Evolutionary conservation across 35 echinoderm and acorn worm genomes (phyloP), one percentile per base, ranked within the genome.

Genomic region (Ophioderma brevispina): DNA sequence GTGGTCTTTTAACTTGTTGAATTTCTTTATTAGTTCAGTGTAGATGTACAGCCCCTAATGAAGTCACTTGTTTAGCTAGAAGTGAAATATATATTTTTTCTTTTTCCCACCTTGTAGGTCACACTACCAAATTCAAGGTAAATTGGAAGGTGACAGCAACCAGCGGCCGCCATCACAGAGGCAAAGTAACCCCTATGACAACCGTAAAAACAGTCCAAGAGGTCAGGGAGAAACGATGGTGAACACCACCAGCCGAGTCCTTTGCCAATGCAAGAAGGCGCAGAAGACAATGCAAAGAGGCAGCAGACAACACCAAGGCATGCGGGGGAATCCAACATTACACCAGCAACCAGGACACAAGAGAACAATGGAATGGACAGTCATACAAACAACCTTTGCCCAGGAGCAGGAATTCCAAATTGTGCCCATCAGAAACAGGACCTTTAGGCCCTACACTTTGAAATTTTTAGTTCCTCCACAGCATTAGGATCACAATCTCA

Each of bases 381-480:
- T 37, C 52, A 37, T 23, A 38, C 34, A 42, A 28, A 15, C 41
- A 83, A 23, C 37, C 81, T 43, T 25, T 11, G 41, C 83, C 33
- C 4, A 85, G 83, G 32, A 84, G 31, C 14, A 42, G 41, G 39
- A 39, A 55, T 34, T 31, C 33, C 92, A 88, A 15, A 80, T 78
- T 0, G 32, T 88, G 64, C 63, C 92, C 34, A 92, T 92, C 88
- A 38, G 88, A 81, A 8, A 92, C 94, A 92, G 92, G 92, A 19
- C 95, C 95, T 0, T 80, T 70, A 35, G 92, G 92, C 36, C 90
- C 43, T 0, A 31, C 94, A 89, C 46, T 96, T 96, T 90, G 94
- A 38, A 96, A 89, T 49, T 96, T 96, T 90, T 90, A 81, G 82
- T 89, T 80, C 86, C 92, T 52, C 80, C 80, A 84, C 85, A 87